Base-by-base conservation (phyloP, 2,888 invertebrate species). In the Morpho deidamia region DNA sequence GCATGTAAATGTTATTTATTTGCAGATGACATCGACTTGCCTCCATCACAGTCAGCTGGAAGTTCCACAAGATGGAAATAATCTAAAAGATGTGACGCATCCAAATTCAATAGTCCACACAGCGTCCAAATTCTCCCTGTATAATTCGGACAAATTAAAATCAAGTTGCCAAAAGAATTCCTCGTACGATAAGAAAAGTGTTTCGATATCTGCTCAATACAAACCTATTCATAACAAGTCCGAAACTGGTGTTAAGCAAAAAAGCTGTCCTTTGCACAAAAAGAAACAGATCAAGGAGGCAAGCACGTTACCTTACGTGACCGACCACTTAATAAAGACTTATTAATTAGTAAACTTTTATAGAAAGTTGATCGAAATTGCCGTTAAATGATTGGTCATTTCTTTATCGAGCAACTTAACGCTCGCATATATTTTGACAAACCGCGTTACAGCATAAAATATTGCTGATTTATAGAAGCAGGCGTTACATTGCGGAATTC, bases 281-380 rank as follows among this genome's bases (percentile, higher is more conserved):
- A 85, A 84, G 59, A 83, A 85, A 64, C 78, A 79, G 66, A 81
- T 83, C 0, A 84, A 84, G 64, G 74, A 83, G 10, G 73, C 77
- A 0, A 75, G 81, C 37, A 41, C 65, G 0, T 77, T 78, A 11
- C 78, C 83, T 1, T 82, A 79, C 55, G 82, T 83, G 51, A 75
- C 87, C 46, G 84, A 84, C 65, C 86, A 87, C 74, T 78, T 86
- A 59, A 83, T 87, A 76, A 87, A 87, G 81, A 89, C 86, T 78
- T 88, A 82, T 67, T 89, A 80, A 55, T 46, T 46, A 54, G 37
- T 54, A 51, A 56, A 1, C 2, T 23, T 23, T 23, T 23, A 23
- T 23, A 23, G 23, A 23, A 23, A 23, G 2, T 1, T 23, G 23
- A 23, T 23, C 2, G 2, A 23, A 23, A 1, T 23, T 23, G 23